A percentile compares a stretch with the other conserved stretches of the same genome.
Evolutionary conservation across 2,113 vertebrate genomes (phyloP).

Genomic region (Xiphophorus hellerii): DNA sequence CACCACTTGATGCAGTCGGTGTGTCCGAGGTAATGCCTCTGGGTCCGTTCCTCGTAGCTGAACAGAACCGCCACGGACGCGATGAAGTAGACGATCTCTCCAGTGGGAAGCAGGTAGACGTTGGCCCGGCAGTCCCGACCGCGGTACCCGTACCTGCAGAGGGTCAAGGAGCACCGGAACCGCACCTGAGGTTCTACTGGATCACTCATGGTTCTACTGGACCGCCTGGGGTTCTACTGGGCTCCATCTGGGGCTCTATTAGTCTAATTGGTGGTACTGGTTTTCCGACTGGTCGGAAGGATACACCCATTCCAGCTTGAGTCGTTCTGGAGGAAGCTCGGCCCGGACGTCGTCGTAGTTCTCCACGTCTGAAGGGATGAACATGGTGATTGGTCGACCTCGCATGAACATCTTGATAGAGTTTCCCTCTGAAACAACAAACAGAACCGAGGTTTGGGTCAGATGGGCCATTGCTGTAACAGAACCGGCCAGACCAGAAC

Average conservation of each 20-base stretch:
- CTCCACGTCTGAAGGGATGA: conserved; percentile 93
- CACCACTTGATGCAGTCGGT: conserved; percentile 98
- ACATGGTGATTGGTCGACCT: conserved; percentile 98
- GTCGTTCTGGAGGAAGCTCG: conserved; percentile 92
- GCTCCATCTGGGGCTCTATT: background rate
- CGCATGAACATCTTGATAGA: conserved; percentile 99
- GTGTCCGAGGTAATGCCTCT: conserved; percentile 95
- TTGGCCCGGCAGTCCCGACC: conserved; percentile 96
- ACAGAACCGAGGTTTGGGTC: background rate
- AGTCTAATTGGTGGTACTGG: no score
- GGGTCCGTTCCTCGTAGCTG: conserved; percentile 94
- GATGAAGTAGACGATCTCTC: conserved; percentile 96
- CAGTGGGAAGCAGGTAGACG: conserved; percentile 94
- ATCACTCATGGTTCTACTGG: background rate
- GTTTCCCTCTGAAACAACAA: conserved; percentile 89
- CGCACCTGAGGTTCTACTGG: background rate
- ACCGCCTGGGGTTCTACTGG: background rate
- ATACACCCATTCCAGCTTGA: conserved; percentile 99
- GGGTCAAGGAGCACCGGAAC: conserved; percentile 48
- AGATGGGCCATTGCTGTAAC: no score
- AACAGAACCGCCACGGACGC: conserved; percentile 95
- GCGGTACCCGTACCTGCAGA: conserved; percentile 90
- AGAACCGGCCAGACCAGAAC: background rate
- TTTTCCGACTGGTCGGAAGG: conserved; percentile 70
- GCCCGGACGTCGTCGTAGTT: conserved; percentile 92